Evolutionary conservation across 2,888 invertebrate species (phyloP).

Genomic region (Hemistola chrysoprasaria): DNA sequence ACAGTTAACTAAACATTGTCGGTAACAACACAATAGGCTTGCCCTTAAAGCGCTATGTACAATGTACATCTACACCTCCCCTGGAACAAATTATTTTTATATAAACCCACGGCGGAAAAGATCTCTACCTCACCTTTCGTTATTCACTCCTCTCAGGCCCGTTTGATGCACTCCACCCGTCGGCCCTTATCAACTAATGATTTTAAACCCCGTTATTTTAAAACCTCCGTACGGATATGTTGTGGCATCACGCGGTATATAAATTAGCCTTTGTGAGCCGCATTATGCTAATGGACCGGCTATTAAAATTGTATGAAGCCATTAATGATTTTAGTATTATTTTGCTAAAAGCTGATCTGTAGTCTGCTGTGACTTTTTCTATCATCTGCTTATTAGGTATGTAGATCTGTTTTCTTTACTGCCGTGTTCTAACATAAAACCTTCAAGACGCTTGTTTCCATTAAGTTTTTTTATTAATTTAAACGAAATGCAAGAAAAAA

Average conservation of each 20-base stretch:
- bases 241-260: slow-evolving; percentile 40
- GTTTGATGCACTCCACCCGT: slow-evolving; percentile 63
- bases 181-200: slow-evolving; percentile 65
- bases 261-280: slow-evolving; percentile 33
- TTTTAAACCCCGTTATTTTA: slow-evolving; percentile 64
- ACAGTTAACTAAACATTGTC: slow-evolving; percentile 51
- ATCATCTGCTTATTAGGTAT: too few relatives aligned
- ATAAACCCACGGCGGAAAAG: slow-evolving; percentile 59
- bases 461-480: slow-evolving; percentile 57
- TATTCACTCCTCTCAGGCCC: slow-evolving; percentile 67
- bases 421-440: too few relatives aligned
- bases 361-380: slow-evolving; percentile 2
- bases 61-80: slow-evolving; percentile 34
- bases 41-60: slow-evolving; percentile 33
- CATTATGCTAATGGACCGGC: slow-evolving; percentile 26
- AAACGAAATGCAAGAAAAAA: slow-evolving; percentile 58
- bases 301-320: slow-evolving; percentile 22
- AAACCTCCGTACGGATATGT: slow-evolving; percentile 32
- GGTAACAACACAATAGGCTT: slow-evolving; percentile 51
- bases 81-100: slow-evolving; percentile 59
- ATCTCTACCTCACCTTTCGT: slow-evolving; percentile 71
- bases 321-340: slow-evolving; percentile 10
- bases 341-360: slow-evolving; percentile 31
- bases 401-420: too few relatives aligned
- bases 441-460: too few relatives aligned